Conservation (phyloP, 2,797 vertebrate genomes). For the Rhabdophis nuchalis region DNA sequence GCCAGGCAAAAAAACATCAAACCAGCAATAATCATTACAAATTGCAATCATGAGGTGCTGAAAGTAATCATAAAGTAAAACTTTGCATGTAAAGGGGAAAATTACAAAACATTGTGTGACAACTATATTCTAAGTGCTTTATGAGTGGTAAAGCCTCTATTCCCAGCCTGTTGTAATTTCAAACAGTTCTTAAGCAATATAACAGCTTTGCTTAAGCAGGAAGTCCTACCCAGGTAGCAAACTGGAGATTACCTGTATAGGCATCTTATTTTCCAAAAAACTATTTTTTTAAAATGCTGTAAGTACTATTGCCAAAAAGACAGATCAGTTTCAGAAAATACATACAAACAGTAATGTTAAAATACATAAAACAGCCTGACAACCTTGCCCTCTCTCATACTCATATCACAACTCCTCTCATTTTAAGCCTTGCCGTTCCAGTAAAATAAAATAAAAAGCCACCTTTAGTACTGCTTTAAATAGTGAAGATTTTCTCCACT, state of each 20-base stretch:
- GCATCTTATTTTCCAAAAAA: neutral
- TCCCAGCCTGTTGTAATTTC: neutral
- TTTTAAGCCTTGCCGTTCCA: neutral
- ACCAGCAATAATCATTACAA: neutral
- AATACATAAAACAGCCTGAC: neutral
- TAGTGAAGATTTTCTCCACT: neutral
- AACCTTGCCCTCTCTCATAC: neutral
- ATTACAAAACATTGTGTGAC: neutral
- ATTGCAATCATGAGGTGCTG: neutral
- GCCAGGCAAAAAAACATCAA: neutral
- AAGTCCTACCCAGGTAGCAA: neutral
- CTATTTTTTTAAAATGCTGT: neutral
- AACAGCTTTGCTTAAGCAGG: neutral
- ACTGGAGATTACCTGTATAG: neutral
- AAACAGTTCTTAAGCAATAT: neutral
- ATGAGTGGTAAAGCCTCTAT: neutral
- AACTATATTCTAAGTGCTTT: neutral
- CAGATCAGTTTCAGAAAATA: neutral
- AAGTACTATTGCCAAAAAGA: neutral
- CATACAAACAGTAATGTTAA: neutral
- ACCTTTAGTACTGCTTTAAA: neutral
- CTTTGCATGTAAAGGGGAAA: neutral
- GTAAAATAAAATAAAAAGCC: neutral
- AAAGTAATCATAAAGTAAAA: neutral
- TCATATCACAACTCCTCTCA: neutral